phyloP scores from a whole-genome alignment of 2,113 vertebrate species.

The Chlamydotis undulata region DNA sequence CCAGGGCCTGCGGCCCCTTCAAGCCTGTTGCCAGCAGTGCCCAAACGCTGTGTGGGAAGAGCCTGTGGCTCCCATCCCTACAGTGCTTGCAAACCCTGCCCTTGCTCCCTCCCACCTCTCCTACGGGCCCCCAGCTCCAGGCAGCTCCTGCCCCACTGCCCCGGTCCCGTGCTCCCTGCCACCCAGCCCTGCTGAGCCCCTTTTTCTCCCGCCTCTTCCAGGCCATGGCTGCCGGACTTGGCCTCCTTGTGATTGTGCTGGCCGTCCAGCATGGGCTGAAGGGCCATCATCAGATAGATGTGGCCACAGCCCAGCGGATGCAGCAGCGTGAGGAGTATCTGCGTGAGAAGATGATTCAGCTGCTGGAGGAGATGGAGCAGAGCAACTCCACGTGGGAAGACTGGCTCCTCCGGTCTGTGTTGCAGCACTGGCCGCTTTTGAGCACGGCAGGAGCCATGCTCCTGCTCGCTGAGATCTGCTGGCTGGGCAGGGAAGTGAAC shows the following conservation, averaged over 20 bases:
- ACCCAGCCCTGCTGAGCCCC: neutral
- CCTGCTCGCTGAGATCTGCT: too few species aligned
- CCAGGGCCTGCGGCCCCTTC: neutral
- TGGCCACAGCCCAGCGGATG: accelerated
- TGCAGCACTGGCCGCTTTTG: too few species aligned
- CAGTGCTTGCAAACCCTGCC: neutral
- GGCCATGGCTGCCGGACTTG: neutral
- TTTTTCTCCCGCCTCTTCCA: neutral
- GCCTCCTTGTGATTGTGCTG: neutral
- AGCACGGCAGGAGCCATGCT: too few species aligned
- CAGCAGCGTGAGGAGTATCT: neutral
- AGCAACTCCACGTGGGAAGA: neutral
- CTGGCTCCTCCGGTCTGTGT: too few species aligned
- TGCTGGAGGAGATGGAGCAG: neutral
- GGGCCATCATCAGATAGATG: accelerated
- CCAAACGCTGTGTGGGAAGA: neutral
- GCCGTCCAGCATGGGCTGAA: too few species aligned
- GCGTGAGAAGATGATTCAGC: neutral
- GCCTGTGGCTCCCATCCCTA: neutral
- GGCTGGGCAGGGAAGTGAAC: too few species aligned
- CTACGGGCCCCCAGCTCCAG: neutral
- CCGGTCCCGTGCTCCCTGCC: neutral
- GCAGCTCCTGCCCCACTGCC: neutral
- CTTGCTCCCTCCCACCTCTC: neutral
- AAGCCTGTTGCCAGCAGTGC: neutral